phyloP scores from a whole-genome alignment of 2,797 vertebrate genomes.

The Tenualosa ilisha region DNA sequence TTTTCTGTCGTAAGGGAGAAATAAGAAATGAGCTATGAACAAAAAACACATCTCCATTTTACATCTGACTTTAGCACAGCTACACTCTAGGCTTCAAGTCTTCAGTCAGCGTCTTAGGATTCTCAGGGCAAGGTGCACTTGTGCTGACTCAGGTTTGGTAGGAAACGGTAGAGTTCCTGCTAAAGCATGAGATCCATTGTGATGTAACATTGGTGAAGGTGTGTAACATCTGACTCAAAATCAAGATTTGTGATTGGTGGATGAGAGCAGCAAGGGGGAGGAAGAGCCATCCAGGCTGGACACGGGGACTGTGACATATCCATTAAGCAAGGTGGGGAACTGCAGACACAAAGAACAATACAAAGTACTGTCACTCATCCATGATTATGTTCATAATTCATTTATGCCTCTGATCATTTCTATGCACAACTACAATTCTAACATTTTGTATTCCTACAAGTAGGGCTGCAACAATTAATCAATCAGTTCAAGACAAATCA shows the following conservation, averaged over 20 bases:
- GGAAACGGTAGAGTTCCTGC: not conserved
- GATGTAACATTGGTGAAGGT: not conserved
- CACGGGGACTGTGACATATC: conserved; percentile 89
- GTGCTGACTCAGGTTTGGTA: not conserved
- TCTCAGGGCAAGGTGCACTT: not conserved
- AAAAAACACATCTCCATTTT: not conserved
- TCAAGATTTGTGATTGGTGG: conserved; percentile 92
- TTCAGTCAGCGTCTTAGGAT: not conserved
- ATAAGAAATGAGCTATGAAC: not conserved
- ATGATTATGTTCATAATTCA: too few relatives aligned
- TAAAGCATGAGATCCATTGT: not conserved
- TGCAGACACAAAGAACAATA: conserved; percentile 73
- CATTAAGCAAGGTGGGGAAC: conserved; percentile 94
- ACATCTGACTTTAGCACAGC: not conserved
- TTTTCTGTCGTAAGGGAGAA: not conserved
- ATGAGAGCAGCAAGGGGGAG: conserved; percentile 89
- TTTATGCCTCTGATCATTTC: too few relatives aligned
- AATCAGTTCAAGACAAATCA: too few relatives aligned
- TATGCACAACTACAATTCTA: too few relatives aligned
- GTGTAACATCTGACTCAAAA: conserved; percentile 48
- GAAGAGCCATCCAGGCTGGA: conserved; percentile 87
- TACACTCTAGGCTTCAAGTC: not conserved
- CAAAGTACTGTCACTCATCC: not conserved
- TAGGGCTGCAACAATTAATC: too few relatives aligned
- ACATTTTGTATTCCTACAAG: too few relatives aligned